Base-by-base conservation (phyloP, 1,140 invertebrate species). In the Drosophila dunni region DNA sequence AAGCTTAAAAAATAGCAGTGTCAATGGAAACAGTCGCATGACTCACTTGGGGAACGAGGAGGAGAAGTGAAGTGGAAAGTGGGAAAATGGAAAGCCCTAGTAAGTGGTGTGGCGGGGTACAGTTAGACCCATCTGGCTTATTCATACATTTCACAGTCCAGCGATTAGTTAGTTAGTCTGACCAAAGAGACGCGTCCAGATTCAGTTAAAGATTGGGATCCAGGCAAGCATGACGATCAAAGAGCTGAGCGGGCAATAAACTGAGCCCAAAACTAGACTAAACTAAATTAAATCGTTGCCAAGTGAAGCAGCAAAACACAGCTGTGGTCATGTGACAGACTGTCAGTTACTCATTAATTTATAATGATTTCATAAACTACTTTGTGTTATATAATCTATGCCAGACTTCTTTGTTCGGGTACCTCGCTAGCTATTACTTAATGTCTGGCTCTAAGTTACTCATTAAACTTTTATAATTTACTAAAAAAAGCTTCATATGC, bases 211-310 rank as follows among this genome's bases (percentile, higher is more conserved):
- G 58, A 36, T 61, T 20, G 13, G 29, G 24, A 44, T 54, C 50
- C 84, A 88, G 69, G 73, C 69, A 83, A 86, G 45, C 82, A 61
- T 86, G 72, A 86, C 81, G 78, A 63, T 36, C 4, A 2, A 29
- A 29, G 45, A 58, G 56, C 75, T 20, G 78, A 74, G 73, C 81
- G 78, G 70, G 73, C 81, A 84, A 53, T 51, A 48, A 78, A 54
- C 60, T 15, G 29, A 29, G 6, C 24, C 24, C 3, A 29, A 29
- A 29, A 29, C 24, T 29, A 29, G 24, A 29, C 24, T 54, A 83
- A 70, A 72, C 65, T 62, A 65, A 69, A 40, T 54, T 51, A 60
- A 63, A 67, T 38, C 54, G 66, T 68, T 60, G 56, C 56, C 65
- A 70, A 62, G 62, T 46, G 46, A 64, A 44, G 24, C 54, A 60